Base-by-base conservation (phyloP, 2,888 invertebrate genomes). In the Lepidochitona cinerea region DNA sequence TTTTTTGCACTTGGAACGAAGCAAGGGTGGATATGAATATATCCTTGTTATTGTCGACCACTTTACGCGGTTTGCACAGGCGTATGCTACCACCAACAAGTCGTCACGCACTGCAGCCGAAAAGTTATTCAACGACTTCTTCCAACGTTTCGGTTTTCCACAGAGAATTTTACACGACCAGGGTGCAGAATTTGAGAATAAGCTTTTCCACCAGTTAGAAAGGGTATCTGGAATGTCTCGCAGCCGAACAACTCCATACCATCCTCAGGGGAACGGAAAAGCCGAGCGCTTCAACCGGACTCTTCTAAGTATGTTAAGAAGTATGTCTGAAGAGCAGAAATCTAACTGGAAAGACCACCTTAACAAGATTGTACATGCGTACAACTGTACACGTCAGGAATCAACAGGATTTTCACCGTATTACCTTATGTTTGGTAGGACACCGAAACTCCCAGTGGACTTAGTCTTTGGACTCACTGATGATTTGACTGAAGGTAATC, bases 71-170 rank as follows among this genome's bases (percentile, higher is more conserved):
- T n/a, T n/a, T n/a, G n/a, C n/a, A n/a, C n/a, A n/a, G n/a, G n/a
- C n/a, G n/a, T n/a, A n/a, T n/a, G n/a, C n/a, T n/a, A n/a, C n/a
- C n/a, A n/a, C n/a, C n/a, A n/a, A n/a, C n/a, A n/a, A n/a, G n/a
- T n/a, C n/a, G n/a, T n/a, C n/a, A n/a, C n/a, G n/a, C n/a, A 68
- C 68, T 32, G 68, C 68, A 37, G 72, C 68, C 37, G 26, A 53
- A 14, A 41, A 33, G 32, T 1, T 54, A 23, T 72, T 49, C 35
- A 35, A 72, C 9, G 68, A 68, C 37, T 72, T 68, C 36, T 14
- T 72, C 23, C 53, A 36, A 18, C 52, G 41, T 9, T 71, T 64
- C 33, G 71, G 71, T 1, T 71, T 71, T 37, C 59, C 64, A 29
- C 35, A 18, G 14, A 36, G 37, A 9, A 33, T 71, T 33, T 32